Base-by-base conservation (phyloP, 1,140 invertebrate species). In the Bilobella aurantiaca region DNA sequence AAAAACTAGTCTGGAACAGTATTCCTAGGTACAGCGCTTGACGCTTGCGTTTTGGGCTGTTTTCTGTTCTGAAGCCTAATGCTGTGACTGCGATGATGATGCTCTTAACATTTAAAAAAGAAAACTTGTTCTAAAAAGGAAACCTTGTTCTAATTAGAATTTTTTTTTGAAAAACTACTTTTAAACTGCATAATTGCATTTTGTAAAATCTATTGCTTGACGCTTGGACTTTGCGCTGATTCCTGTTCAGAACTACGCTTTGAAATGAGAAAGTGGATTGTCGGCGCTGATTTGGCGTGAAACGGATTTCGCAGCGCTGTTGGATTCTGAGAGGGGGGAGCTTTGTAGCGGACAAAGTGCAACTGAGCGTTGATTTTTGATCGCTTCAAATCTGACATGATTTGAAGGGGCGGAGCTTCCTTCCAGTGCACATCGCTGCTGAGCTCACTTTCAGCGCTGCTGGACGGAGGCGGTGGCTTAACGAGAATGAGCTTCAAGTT, bases 291-390 rank as follows among this genome's bases (percentile, higher is more conserved):
- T 42, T 42, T 42, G 34, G 18, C 8, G 34, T 8, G 34, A 42
- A 12, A 18, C 8, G 8, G 8, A 18, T 42, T 8, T 8, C 18
- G 34, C 18, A 8, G 8, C 34, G 14, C 5, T 23, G 14, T 53
- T 23, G 49, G 49, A 12, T 42, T 8, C 12, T 8, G 23, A 53
- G 3, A 5, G 14, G 25, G 21, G 12, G 49, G 49, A 53, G 49
- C 14, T 23, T 53, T 53, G 49, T 53, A 53, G 14, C 21, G 14
- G 49, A 53, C 49, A 23, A 53, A 53, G 49, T 14, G 25, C 8
- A 53, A 23, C 49, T 53, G 49, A 23, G 49, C 49, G 49, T 53
- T 53, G 49, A 53, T 53, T 53, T 53, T 53, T 14, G 49, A 53
- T 53, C 21, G 8, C 23, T 53, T 53, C 8, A 5, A 53, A 12